These are phyloP conservation scores for Triplophysa siluroides DNA, from an alignment of 2,113 vertebrate species.

Conservation along the genomic window DNA sequence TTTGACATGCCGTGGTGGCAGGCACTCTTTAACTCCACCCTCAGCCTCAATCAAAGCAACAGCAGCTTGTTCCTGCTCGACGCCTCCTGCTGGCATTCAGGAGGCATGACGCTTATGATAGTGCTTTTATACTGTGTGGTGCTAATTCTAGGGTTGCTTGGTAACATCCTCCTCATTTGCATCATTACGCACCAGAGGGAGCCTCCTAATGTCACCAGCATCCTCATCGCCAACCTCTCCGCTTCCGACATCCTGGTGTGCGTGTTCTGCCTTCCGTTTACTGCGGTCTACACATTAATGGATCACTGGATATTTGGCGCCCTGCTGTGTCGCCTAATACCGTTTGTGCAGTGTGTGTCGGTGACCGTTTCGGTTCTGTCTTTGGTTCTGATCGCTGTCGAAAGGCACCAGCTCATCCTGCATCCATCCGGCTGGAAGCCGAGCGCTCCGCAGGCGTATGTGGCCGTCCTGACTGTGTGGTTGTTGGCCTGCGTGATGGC, in stretches of 20 bases:
- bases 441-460: slow-evolving; percentile 81
- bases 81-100: slow-evolving; percentile 78
- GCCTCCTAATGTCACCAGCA: slow-evolving; percentile 85
- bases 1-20: slow-evolving; percentile 30
- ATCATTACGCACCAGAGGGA: slow-evolving; percentile 85
- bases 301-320: slow-evolving; percentile 93
- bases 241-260: slow-evolving; percentile 90
- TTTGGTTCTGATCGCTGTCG: slow-evolving; percentile 88
- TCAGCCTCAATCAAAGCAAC: slow-evolving; percentile 59
- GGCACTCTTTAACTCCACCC: slow-evolving; percentile 55
- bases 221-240: slow-evolving; percentile 90
- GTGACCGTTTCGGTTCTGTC: slow-evolving; percentile 90
- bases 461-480: slow-evolving; percentile 82
- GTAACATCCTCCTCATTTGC: slow-evolving; percentile 85
- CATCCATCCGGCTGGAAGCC: slow-evolving; percentile 92
- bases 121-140: slow-evolving; percentile 83
- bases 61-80: slow-evolving; percentile 58
- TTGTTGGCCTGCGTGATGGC: slow-evolving; percentile 81
- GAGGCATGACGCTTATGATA: slow-evolving; percentile 75
- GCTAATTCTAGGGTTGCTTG: slow-evolving; percentile 84
- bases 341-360: slow-evolving; percentile 88
- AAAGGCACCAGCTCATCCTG: slow-evolving; percentile 92
- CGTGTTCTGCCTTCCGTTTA: slow-evolving; percentile 88
- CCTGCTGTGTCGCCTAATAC: slow-evolving; percentile 83
- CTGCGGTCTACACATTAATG: slow-evolving; percentile 87